phyloP scores from a whole-genome alignment of 2,797 vertebrate genomes.

The Rhinatrema bivittatum region DNA sequence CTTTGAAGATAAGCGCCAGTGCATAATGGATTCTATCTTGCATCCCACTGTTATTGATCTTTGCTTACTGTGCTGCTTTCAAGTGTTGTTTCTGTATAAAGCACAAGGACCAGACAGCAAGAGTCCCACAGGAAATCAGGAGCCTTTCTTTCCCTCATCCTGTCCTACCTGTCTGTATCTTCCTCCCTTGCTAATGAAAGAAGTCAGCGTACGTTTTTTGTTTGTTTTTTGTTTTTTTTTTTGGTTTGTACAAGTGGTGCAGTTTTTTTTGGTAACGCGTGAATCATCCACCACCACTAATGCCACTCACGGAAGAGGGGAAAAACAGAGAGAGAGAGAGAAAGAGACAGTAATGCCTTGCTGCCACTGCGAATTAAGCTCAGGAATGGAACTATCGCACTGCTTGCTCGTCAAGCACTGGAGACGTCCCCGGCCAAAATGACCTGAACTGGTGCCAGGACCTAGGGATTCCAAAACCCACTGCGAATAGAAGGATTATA shows the following conservation, averaged over 20 bases:
- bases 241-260: too few species aligned
- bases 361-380: too few species aligned
- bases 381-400: too few species aligned
- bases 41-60: constrained; percentile 12
- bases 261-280: constrained; percentile 4
- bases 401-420: too few species aligned
- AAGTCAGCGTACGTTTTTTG: constrained; percentile 7
- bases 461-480: too few species aligned
- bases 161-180: constrained; percentile 16
- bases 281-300: too few species aligned
- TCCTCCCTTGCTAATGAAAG: constrained; percentile 16
- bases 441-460: too few species aligned
- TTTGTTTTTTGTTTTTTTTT: constrained; percentile 19
- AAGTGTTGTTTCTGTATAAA: constrained; percentile 7
- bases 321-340: too few species aligned
- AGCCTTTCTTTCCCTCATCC: constrained; percentile 17
- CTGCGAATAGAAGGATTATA: too few species aligned
- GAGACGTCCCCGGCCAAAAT: too few species aligned
- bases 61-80: constrained; percentile 4
- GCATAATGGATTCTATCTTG: background rate
- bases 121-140: constrained; percentile 13
- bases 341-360: too few species aligned
- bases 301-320: too few species aligned
- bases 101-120: constrained; percentile 3
- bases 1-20: constrained; percentile 9